Evolutionary conservation across 2,888 invertebrate species (phyloP).

Genomic region (Thera obeliscata): DNA sequence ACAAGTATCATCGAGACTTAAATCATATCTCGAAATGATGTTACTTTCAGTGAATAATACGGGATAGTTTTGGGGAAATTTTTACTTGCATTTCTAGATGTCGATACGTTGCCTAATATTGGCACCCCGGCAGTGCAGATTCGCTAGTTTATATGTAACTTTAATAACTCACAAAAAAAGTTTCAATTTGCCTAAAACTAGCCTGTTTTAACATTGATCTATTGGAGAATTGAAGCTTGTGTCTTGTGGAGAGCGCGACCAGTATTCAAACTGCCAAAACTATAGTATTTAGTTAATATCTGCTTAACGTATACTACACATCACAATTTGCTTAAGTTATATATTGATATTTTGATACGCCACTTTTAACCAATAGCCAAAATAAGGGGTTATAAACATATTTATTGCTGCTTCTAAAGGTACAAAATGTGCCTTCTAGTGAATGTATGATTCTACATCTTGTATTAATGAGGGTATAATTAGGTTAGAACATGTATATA

Average conservation of each 20-base stretch:
- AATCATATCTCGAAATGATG: constrained; percentile 13
- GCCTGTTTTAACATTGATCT: background rate
- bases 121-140: background rate
- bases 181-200: background rate
- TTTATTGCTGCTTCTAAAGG: constrained; percentile 62
- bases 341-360: constrained; percentile 49
- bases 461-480: constrained; percentile 73
- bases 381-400: constrained; percentile 1
- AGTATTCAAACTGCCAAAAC: constrained; percentile 80
- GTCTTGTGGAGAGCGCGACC: constrained; percentile 76
- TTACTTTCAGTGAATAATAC: background rate
- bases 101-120: background rate
- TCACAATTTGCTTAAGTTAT: constrained; percentile 45
- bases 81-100: background rate
- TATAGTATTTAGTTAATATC: constrained; percentile 59
- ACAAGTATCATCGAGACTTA: constrained; percentile 8
- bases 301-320: constrained; percentile 59
- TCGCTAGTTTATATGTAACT: background rate
- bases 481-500: constrained; percentile 67
- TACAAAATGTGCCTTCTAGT: constrained; percentile 78
- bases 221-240: constrained; percentile 61
- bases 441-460: constrained; percentile 48
- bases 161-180: background rate
- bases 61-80: background rate
- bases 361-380: constrained; percentile 33